phyloP scores from a whole-genome alignment of 2,888 invertebrate species.

The Campopleginae sp. region DNA sequence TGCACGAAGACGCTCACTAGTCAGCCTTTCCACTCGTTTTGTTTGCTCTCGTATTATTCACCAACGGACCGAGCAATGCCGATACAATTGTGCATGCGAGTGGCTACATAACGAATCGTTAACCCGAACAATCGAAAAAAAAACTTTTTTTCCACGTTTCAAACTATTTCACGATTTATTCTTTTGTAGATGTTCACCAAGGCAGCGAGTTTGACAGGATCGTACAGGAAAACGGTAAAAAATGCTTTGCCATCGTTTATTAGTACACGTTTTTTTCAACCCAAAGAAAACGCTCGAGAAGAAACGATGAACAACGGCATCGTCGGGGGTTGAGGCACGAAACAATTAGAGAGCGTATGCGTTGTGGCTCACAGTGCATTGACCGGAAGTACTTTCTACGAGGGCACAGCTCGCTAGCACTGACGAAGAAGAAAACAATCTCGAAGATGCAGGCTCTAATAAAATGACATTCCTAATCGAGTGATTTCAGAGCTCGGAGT shows the following conservation, averaged over 20 bases:
- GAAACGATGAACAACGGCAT: not conserved
- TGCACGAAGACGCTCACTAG: conserved; percentile 12
- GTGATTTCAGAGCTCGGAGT: too few relatives aligned
- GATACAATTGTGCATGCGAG: not conserved
- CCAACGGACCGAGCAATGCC: not conserved
- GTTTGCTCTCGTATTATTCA: conserved; percentile 8
- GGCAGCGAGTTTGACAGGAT: not conserved
- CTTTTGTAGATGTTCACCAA: not conserved
- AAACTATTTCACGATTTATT: not conserved
- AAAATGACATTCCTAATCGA: not conserved
- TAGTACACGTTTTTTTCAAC: not conserved
- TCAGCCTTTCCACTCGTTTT: conserved; percentile 21
- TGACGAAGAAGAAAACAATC: not conserved
- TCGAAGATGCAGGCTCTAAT: not conserved
- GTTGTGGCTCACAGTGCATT: conserved; percentile 43
- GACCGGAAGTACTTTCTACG: conserved; percentile 66
- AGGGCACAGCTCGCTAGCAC: conserved; percentile 13
- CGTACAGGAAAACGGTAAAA: too few relatives aligned
- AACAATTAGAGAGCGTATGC: conserved; percentile 31
- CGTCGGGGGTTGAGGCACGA: not conserved
- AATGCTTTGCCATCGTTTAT: too few relatives aligned
- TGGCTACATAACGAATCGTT: not conserved
- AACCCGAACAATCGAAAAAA: not conserved
- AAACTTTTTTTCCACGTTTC: not conserved
- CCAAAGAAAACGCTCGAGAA: not conserved